A percentile compares a stretch with the other conserved stretches of the same genome.
Evolutionary conservation across 2,888 invertebrate species (phyloP).

Genomic region (Hypercompe scribonia): DNA sequence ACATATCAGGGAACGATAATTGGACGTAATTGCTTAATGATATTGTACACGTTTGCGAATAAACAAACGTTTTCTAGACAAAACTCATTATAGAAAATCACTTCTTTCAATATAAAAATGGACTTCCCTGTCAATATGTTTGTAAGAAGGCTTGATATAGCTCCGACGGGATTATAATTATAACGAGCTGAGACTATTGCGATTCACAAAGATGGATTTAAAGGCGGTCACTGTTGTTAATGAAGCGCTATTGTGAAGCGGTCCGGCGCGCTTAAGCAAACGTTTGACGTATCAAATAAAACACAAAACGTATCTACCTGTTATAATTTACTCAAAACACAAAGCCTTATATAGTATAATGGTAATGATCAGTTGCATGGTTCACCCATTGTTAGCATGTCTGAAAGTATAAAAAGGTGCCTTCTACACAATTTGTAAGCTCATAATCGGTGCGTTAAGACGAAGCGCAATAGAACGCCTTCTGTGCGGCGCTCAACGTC

Average conservation of each 20-base stretch:
- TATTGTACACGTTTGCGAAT: constrained; percentile 62
- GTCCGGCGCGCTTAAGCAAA: constrained; percentile 62
- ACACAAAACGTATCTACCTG: constrained; percentile 79
- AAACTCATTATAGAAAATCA: constrained; percentile 66
- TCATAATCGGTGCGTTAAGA: constrained; percentile 77
- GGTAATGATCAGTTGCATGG: constrained; percentile 84
- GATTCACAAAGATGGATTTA: constrained; percentile 69
- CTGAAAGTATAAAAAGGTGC: constrained; percentile 78
- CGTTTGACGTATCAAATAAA: constrained; percentile 76
- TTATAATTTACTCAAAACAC: constrained; percentile 87
- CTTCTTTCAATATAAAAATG: constrained; percentile 59
- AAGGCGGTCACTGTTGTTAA: constrained; percentile 82
- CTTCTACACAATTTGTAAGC: constrained; percentile 81
- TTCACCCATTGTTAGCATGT: constrained; percentile 83
- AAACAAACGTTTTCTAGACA: constrained; percentile 61
- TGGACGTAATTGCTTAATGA: constrained; percentile 78
- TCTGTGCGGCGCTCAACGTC: constrained; percentile 66
- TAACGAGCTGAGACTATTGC: constrained; percentile 63
- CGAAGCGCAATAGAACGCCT: constrained; percentile 66
- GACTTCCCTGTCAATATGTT: constrained; percentile 59
- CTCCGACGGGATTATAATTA: constrained; percentile 57
- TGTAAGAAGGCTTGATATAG: constrained; percentile 52
- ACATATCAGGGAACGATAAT: constrained; percentile 73
- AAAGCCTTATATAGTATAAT: constrained; percentile 85
- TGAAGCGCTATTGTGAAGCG: constrained; percentile 75